These are phyloP conservation scores for Pluvialis apricaria DNA, from an alignment of 2,113 vertebrate species.

Conservation along the genomic window DNA sequence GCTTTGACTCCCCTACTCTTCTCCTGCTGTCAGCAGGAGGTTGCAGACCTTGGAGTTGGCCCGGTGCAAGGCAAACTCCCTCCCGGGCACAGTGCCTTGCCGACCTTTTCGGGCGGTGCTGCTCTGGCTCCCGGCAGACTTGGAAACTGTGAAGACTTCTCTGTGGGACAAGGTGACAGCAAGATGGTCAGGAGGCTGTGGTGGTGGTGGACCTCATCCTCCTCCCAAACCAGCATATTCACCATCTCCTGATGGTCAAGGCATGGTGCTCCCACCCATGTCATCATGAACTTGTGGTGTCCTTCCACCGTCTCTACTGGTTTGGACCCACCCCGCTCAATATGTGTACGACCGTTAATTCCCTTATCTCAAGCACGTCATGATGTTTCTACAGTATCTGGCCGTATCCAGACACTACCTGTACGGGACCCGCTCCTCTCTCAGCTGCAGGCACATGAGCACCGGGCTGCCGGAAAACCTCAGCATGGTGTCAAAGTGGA, in stretches of 20 bases:
- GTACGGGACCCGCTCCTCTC: constrained; percentile 22
- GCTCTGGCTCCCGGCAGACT: neutral
- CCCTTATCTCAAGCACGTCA: neutral
- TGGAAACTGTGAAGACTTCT: constrained; percentile 46
- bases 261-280: neutral
- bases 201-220: neutral
- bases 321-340: rapidly evolving
- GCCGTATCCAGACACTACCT: constrained; percentile 3
- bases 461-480: constrained; percentile 12
- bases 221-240: neutral
- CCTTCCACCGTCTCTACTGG: neutral
- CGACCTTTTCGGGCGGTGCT: neutral
- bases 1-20: neutral
- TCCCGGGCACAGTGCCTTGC: neutral
- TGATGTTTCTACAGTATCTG: neutral
- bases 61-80: constrained; percentile 49
- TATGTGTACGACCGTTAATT: neutral
- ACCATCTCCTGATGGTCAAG: neutral
- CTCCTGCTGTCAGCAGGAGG: neutral
- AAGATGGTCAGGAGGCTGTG: neutral
- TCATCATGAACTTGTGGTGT: neutral
- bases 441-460: constrained; percentile 64
- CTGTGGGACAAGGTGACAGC: neutral
- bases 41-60: constrained; percentile 67
- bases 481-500: constrained; percentile 32